Evolutionary conservation across 2,888 invertebrate genomes (phyloP), one percentile per base, ranked within the genome.

Genomic region (Platycheirus albimanus): DNA sequence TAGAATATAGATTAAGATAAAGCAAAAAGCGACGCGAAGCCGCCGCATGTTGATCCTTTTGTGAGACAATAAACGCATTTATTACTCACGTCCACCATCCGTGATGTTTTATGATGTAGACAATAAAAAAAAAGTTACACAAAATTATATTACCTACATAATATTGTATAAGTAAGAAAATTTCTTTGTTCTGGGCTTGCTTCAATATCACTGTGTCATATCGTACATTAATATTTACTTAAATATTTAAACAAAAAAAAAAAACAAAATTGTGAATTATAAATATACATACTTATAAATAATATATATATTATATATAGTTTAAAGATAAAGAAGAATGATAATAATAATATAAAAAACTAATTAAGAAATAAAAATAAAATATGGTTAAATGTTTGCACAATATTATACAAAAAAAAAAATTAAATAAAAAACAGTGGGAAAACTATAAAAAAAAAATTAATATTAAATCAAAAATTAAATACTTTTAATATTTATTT

Each of bases 201-300:
- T 90, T 88, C n/a, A 76, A 88, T 89, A 89, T 89, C 88, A 91
- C 88, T 90, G 90, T 90, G 90, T 90, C 91, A 91, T 91, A 91
- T 91, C 91, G 90, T 90, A 90, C 89, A 89, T 89, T 89, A 87
- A 88, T 87, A 87, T 84, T 79, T 86, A 86, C n/a, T n/a, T n/a
- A n/a, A n/a, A n/a, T 74, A 84, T 77, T 67, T 79, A 66, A 74
- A n/a, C n/a, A n/a, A n/a, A n/a, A n/a, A n/a, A n/a, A n/a, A n/a
- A n/a, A 24, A 75, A 74, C 30, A 54, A 76, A 72, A 41, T 79
- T 76, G 78, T 84, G 78, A 79, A 64, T 71, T 83, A 83, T 72
- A 72, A 63, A 70, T 58, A 58, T 58, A 43, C 45, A 61, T 61
- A 45, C 1, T 41, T 41, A 41, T 41, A 38, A 41, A 58, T 15